These are phyloP conservation scores for Dermatemys mawii DNA, from an alignment of 2,113 vertebrate genomes.

Conservation along the genomic window DNA sequence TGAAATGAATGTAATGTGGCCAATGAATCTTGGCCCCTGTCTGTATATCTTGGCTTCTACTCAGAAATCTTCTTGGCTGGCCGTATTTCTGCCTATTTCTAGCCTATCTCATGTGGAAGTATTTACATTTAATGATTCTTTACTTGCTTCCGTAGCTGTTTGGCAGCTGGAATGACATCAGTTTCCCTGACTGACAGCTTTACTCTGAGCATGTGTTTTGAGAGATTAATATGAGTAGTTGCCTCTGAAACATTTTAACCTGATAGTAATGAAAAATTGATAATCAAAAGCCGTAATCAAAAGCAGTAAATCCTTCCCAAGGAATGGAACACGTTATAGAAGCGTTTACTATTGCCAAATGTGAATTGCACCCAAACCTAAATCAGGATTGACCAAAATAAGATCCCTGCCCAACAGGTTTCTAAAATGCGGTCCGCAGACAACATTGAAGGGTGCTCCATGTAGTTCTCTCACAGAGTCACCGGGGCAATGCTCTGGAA, in stretches of 20 bases:
- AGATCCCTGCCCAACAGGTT: not conserved
- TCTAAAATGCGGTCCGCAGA: not conserved
- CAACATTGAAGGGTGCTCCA: fast-evolving
- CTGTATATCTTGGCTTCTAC: not conserved
- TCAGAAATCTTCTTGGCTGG: slow-evolving; percentile 33
- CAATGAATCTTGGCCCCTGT: slow-evolving; percentile 23
- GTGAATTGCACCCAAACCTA: slow-evolving; percentile 23
- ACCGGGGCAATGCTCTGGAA: too few species aligned
- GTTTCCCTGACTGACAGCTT: slow-evolving; percentile 56
- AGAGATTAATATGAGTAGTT: slow-evolving; percentile 71
- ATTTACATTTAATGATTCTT: slow-evolving; percentile 64
- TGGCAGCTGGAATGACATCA: slow-evolving; percentile 56
- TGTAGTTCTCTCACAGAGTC: not conserved
- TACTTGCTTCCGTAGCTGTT: slow-evolving; percentile 36
- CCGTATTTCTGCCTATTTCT: fast-evolving
- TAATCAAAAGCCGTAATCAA: slow-evolving; percentile 70
- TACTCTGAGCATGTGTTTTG: slow-evolving; percentile 49
- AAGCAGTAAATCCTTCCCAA: slow-evolving; percentile 60
- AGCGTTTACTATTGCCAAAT: not conserved
- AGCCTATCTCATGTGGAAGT: not conserved
- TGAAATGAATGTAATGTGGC: not conserved
- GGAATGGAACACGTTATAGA: slow-evolving; percentile 61
- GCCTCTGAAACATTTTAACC: slow-evolving; percentile 75
- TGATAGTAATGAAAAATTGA: slow-evolving; percentile 63
- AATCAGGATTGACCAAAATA: not conserved